Percentiles rank a stretch among this genome's conserved stretches.
Evolutionary conservation across 2,797 vertebrate species (phyloP).

Genomic region (Phataginus tricuspis): DNA sequence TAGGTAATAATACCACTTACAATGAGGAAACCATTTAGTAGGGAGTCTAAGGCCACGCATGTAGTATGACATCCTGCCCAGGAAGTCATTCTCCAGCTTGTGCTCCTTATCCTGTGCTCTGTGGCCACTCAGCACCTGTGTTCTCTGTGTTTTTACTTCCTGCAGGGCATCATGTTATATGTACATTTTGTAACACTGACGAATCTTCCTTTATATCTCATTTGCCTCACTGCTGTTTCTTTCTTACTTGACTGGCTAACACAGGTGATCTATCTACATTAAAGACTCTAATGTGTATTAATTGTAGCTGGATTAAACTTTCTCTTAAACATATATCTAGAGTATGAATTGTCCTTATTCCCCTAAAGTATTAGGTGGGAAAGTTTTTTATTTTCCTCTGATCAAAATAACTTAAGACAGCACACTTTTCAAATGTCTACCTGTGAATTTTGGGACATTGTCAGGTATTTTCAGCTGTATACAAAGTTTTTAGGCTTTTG

Average conservation of each 20-base stretch:
- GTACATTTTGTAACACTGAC: background rate
- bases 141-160: background rate
- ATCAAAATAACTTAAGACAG: background rate
- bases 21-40: background rate
- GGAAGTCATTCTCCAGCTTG: background rate
- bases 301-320: constrained; percentile 16
- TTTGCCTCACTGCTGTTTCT: constrained; percentile 21
- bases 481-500: background rate
- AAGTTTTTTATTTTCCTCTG: background rate
- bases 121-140: background rate
- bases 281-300: background rate
- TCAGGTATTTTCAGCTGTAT: background rate
- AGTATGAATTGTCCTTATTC: background rate
- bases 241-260: background rate
- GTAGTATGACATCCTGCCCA: background rate
- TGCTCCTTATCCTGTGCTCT: background rate
- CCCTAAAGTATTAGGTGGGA: background rate
- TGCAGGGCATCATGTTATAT: background rate
- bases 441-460: background rate
- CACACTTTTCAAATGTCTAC: background rate
- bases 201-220: background rate
- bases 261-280: background rate
- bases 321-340: background rate
- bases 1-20: background rate
- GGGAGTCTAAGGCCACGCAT: background rate